Percentiles rank a stretch among this genome's conserved stretches.
These are phyloP conservation scores for Cyclina sinensis DNA, from an alignment of 1,140 invertebrate genomes.

Conservation along the genomic window DNA sequence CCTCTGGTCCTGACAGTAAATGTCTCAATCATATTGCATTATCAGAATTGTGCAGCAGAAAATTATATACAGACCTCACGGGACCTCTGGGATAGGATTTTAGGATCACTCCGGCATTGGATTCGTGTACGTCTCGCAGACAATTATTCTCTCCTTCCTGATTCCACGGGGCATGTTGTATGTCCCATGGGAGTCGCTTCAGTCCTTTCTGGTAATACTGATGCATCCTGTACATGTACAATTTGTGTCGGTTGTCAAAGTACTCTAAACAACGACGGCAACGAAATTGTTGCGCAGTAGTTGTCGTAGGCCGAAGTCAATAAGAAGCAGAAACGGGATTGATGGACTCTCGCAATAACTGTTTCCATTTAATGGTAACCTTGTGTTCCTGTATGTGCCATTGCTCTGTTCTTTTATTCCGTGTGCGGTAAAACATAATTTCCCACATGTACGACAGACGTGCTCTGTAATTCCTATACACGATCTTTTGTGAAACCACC, in stretches of 20 bases:
- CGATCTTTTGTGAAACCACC: not conserved
- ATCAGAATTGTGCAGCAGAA: conserved; percentile 13
- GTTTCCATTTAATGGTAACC: not conserved
- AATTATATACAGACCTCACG: conserved; percentile 20
- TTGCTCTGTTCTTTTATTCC: not conserved
- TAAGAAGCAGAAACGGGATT: not conserved
- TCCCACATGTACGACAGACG: not conserved
- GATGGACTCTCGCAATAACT: too few species aligned
- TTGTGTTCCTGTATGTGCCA: not conserved
- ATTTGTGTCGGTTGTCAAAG: conserved; percentile 14
- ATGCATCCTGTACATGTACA: conserved; percentile 21
- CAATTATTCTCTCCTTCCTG: not conserved
- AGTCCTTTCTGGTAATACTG: not conserved
- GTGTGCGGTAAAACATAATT: not conserved
- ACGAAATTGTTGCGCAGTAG: not conserved
- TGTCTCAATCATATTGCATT: not conserved
- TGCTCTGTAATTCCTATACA: not conserved
- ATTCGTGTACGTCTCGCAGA: not conserved
- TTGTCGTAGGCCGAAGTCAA: not conserved
- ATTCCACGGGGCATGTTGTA: not conserved
- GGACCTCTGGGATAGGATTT: conserved; percentile 31
- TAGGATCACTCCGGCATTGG: conserved; percentile 1
- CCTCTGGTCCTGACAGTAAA: not conserved
- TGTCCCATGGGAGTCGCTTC: not conserved
- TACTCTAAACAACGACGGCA: not conserved